phyloP scores from a whole-genome alignment of 2,888 invertebrate species.

The Chrysopilus asiliformis region DNA sequence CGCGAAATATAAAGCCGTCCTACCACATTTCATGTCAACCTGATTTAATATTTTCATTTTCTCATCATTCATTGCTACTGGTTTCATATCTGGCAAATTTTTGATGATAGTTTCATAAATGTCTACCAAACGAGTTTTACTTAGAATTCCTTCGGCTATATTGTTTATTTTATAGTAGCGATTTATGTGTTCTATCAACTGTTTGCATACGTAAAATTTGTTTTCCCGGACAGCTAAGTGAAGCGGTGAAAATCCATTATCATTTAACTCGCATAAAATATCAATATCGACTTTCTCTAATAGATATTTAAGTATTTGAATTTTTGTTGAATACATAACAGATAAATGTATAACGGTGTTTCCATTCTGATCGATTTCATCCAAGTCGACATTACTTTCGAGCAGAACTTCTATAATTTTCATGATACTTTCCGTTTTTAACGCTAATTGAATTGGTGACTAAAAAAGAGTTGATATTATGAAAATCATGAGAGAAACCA shows the following conservation, averaged over 20 bases:
- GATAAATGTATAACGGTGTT: conserved; percentile 30
- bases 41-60: conserved; percentile 24
- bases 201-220: conserved; percentile 24
- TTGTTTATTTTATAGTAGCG: conserved; percentile 11
- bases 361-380: conserved; percentile 22
- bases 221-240: conserved; percentile 27
- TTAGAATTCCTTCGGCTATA: conserved; percentile 1
- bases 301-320: conserved; percentile 20
- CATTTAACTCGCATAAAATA: conserved; percentile 22
- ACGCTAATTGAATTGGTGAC: conserved; percentile 17
- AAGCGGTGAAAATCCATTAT: conserved; percentile 28
- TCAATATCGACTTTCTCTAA: conserved; percentile 22
- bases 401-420: conserved; percentile 21
- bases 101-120: conserved; percentile 1
- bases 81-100: neutral
- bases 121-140: conserved; percentile 10
- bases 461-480: no score
- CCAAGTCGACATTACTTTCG: conserved; percentile 18
- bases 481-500: neutral
- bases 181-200: conserved; percentile 24
- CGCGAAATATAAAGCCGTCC: conserved; percentile 26
- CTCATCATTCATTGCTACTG: neutral
- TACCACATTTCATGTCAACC: conserved; percentile 25
- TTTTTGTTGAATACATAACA: conserved; percentile 19
- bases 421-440: conserved; percentile 21